A percentile compares a stretch with the other conserved stretches of the same genome.
Evolutionary conservation across 2,113 vertebrate species (phyloP).

Genomic region (Ancistrus triradiatus): DNA sequence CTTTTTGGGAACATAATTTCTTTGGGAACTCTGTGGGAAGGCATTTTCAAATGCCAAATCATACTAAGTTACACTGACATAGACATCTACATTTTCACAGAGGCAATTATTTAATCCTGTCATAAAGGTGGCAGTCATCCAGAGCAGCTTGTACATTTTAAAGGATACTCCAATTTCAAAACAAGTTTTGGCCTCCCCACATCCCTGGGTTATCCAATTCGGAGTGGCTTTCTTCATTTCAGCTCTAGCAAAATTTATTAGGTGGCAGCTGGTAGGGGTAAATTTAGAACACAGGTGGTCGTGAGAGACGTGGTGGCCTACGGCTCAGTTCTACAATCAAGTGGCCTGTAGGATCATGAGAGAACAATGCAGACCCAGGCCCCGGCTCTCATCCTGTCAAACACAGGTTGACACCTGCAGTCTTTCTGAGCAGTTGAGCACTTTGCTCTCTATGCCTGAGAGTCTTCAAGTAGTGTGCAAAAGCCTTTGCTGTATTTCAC

Average conservation of each 20-base stretch:
- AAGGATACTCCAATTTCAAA: conserved; percentile 40
- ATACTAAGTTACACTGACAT: conserved; percentile 22
- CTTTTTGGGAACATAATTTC: not conserved
- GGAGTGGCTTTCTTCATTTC: conserved; percentile 33
- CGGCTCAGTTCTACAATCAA: conserved; percentile 33
- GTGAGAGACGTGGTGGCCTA: conserved; percentile 37
- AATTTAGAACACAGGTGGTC: conserved; percentile 54
- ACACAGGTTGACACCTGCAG: conserved; percentile 22
- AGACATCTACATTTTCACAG: conserved; percentile 11
- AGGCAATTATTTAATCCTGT: conserved; percentile 35
- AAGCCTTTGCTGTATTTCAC: not conserved
- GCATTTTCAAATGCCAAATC: conserved; percentile 15
- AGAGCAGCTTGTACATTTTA: conserved; percentile 12
- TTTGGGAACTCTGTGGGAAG: conserved; percentile 8
- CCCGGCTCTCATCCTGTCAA: conserved; percentile 22
- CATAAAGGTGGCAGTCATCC: conserved; percentile 3
- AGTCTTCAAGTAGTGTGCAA: not conserved
- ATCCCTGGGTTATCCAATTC: conserved; percentile 29
- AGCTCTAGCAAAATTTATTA: conserved; percentile 48
- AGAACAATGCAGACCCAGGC: conserved; percentile 27
- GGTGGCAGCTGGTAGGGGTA: conserved; percentile 47
- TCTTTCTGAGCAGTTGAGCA: not conserved
- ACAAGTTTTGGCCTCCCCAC: conserved; percentile 26
- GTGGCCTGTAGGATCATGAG: conserved; percentile 30
- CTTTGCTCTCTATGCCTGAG: not conserved